phyloP scores from a whole-genome alignment of 2,797 vertebrate species.

The Sardinella longiceps region DNA sequence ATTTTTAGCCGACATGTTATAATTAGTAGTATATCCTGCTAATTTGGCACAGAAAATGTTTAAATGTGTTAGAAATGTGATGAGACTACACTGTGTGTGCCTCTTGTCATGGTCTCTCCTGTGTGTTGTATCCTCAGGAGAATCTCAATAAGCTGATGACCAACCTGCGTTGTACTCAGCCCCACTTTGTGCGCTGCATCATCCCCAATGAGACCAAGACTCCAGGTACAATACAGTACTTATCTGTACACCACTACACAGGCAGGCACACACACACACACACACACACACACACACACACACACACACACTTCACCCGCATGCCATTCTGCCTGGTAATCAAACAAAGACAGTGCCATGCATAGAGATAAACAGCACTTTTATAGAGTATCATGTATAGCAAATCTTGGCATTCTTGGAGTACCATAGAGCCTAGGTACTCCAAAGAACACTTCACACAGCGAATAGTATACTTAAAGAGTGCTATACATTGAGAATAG shows the following conservation, averaged over 20 bases:
- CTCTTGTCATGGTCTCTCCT: background rate
- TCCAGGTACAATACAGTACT: slow-evolving; percentile 56
- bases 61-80: background rate
- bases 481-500: background rate
- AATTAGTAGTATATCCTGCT: background rate
- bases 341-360: background rate
- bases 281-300: too few species aligned
- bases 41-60: background rate
- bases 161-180: slow-evolving; percentile 90
- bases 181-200: slow-evolving; percentile 94
- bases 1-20: too few species aligned
- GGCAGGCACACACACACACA: background rate
- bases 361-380: background rate
- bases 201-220: slow-evolving; percentile 95
- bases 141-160: slow-evolving; percentile 96
- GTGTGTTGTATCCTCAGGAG: slow-evolving; percentile 73
- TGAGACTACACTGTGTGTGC: background rate
- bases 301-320: too few species aligned
- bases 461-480: background rate
- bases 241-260: background rate
- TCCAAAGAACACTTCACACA: background rate
- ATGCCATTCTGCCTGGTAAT: too few species aligned
- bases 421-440: background rate
- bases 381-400: too few species aligned
- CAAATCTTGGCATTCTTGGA: too few species aligned